Conservation (phyloP, 2,113 vertebrate species). For the Arothron firmamentum region DNA sequence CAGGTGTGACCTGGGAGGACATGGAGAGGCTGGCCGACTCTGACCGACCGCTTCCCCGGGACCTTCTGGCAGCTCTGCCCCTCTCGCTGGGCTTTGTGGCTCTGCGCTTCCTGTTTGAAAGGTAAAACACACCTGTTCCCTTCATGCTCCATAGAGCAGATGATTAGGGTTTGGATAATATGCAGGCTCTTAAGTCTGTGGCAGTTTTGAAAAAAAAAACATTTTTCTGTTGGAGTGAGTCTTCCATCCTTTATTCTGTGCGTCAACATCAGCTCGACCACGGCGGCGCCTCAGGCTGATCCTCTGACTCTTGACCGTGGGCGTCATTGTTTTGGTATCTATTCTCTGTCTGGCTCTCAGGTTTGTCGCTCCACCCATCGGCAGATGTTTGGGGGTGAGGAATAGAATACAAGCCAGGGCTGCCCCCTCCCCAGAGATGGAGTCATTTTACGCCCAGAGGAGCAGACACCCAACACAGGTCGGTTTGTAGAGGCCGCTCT, state of each 20-base stretch:
- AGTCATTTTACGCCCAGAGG: constrained; percentile 75
- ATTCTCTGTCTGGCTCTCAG: constrained; percentile 55
- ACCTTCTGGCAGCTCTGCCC: constrained; percentile 80
- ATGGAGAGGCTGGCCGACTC: constrained; percentile 75
- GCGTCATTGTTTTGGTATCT: constrained; percentile 8
- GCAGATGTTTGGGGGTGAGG: constrained; percentile 77
- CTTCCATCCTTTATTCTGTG: too few species aligned
- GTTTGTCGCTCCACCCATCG: constrained; percentile 77
- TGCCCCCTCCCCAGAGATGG: constrained; percentile 70
- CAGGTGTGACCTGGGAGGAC: constrained; percentile 82
- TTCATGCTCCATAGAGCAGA: not conserved
- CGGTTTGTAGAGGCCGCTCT: constrained; percentile 17
- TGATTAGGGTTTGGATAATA: not conserved
- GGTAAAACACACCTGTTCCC: constrained; percentile 66
- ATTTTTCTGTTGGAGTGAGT: not conserved
- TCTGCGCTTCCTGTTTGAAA: constrained; percentile 80
- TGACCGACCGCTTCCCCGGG: constrained; percentile 69
- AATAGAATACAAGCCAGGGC: constrained; percentile 67
- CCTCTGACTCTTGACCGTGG: not conserved
- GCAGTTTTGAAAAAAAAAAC: not conserved
- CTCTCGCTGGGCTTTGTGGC: constrained; percentile 76
- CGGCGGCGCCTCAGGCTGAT: too few species aligned
- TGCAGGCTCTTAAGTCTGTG: not conserved
- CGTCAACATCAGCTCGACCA: too few species aligned
- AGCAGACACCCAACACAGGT: constrained; percentile 73